Percentiles rank a stretch among this genome's conserved stretches.
These are phyloP conservation scores for Nebria salina DNA, from an alignment of 2,888 invertebrate species.

Conservation along the genomic window DNA sequence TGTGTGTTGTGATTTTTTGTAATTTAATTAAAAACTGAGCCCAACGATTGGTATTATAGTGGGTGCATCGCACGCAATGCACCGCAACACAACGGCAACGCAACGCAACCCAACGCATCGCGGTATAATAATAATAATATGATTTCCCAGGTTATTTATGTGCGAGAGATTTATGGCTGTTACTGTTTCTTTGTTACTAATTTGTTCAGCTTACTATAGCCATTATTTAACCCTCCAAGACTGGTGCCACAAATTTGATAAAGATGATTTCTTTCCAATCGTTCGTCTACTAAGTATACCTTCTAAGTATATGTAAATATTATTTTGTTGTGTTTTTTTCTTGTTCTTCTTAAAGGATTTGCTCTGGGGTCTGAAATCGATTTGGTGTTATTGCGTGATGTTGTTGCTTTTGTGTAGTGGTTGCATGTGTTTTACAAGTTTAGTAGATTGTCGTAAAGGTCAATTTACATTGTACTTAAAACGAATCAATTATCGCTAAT, in stretches of 20 bases:
- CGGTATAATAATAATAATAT: not conserved
- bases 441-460: conserved; percentile 9
- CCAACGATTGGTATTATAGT: conserved; percentile 11
- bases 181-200: conserved; percentile 1
- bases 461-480: conserved; percentile 25
- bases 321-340: too few relatives aligned
- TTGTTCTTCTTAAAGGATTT: too few relatives aligned
- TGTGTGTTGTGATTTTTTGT: conserved; percentile 55
- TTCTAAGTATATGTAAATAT: too few relatives aligned
- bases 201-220: not conserved
- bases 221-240: not conserved
- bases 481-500: conserved; percentile 29
- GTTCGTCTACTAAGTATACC: too few relatives aligned
- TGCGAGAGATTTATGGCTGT: conserved; percentile 18
- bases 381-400: not conserved
- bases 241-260: not conserved
- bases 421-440: conserved; percentile 3
- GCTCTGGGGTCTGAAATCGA: not conserved
- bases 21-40: conserved; percentile 56
- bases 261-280: not conserved
- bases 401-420: not conserved
- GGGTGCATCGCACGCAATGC: conserved; percentile 13
- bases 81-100: not conserved
- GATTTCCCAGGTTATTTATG: conserved; percentile 32
- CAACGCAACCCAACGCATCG: conserved; percentile 17